Percentiles rank a stretch among this genome's conserved stretches.
Evolutionary conservation across 2,888 invertebrate genomes (phyloP).

Genomic region (Sesamia inferens): DNA sequence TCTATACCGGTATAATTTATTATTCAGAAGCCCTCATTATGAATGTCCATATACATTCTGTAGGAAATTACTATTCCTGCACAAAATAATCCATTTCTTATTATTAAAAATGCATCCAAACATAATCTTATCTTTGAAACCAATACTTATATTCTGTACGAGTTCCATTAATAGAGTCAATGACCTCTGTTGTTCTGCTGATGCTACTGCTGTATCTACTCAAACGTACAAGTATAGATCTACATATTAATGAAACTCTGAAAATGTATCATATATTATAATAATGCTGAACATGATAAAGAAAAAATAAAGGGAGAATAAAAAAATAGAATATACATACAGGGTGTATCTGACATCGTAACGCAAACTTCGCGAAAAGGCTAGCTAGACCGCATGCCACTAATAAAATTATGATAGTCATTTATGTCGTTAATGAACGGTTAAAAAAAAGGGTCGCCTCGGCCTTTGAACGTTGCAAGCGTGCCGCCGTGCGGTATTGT

Average conservation of each 20-base stretch:
- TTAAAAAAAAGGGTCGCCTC: too few relatives aligned
- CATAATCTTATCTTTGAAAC: constrained; percentile 32
- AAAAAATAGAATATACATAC: not conserved
- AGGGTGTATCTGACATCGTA: too few relatives aligned
- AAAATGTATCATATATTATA: not conserved
- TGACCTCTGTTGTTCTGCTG: constrained; percentile 18
- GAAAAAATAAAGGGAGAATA: not conserved
- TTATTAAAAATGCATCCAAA: constrained; percentile 6
- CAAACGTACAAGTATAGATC: not conserved
- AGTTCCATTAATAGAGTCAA: constrained; percentile 24
- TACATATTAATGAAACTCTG: not conserved
- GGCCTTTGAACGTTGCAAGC: too few relatives aligned
- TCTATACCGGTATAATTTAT: constrained; percentile 32
- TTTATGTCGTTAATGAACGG: too few relatives aligned
- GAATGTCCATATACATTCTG: constrained; percentile 19
- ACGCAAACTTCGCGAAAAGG: too few relatives aligned
- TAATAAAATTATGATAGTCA: too few relatives aligned
- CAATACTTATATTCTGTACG: constrained; percentile 16
- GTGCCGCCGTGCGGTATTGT: too few relatives aligned
- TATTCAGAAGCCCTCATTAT: constrained; percentile 43
- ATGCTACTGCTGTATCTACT: constrained; percentile 10
- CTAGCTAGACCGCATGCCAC: too few relatives aligned
- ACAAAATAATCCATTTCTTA: constrained; percentile 7
- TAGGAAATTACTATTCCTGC: constrained; percentile 11
- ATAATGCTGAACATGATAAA: not conserved